Conservation (phyloP, 1,140 invertebrate genomes). For the Idris sp. region DNA sequence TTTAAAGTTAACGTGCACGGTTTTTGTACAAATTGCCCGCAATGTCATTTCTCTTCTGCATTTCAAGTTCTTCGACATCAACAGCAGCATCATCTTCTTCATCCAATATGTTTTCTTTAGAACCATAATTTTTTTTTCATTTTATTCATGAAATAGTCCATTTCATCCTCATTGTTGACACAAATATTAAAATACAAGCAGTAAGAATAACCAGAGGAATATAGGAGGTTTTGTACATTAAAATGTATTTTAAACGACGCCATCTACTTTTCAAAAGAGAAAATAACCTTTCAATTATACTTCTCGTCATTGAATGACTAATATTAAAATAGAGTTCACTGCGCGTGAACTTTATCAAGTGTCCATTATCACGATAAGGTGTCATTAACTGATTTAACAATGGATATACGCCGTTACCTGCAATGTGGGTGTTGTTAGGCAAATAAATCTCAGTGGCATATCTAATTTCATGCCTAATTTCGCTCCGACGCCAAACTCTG, state of each 20-base stretch:
- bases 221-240: conserved; percentile 8
- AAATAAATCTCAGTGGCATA: not conserved
- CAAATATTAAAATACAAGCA: conserved; percentile 9
- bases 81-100: not conserved
- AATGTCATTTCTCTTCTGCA: not conserved
- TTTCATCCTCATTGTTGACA: not conserved
- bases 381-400: not conserved
- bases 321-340: conserved; percentile 3
- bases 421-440: conserved; percentile 11
- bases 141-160: too few relatives aligned
- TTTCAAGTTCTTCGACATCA: not conserved
- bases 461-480: not conserved
- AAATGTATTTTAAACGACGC: conserved; percentile 11
- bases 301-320: conserved; percentile 2
- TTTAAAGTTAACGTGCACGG: not conserved
- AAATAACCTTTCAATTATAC: conserved; percentile 9
- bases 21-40: conserved; percentile 2
- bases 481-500: conserved; percentile 6
- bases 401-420: conserved; percentile 18
- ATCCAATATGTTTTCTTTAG: too few relatives aligned
- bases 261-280: conserved; percentile 7
- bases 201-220: conserved; percentile 5
- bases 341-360: not conserved
- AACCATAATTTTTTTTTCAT: too few relatives aligned
- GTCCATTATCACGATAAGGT: conserved; percentile 7